Evolutionary conservation across 2,113 vertebrate species (phyloP).

Genomic region (Embiotoca jacksoni): DNA sequence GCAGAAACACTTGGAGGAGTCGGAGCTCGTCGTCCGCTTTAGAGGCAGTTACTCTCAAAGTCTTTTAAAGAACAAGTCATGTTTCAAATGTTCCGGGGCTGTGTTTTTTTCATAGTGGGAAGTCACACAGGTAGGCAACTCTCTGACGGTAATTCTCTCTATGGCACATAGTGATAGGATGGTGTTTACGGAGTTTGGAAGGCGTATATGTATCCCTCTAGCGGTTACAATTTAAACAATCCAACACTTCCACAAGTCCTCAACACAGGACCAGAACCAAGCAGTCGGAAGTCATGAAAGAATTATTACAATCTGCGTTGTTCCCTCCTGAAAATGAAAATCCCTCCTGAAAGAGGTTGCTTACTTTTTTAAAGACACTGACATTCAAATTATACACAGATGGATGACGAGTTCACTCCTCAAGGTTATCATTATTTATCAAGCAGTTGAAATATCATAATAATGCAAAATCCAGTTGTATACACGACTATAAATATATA

Average conservation of each 20-base stretch:
- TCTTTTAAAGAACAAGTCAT: conserved; percentile 84
- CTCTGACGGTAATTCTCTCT: conserved; percentile 84
- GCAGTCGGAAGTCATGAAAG: not conserved
- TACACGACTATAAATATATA: no score
- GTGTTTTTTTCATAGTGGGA: conserved; percentile 77
- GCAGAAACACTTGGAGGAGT: conserved; percentile 79
- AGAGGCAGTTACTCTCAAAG: conserved; percentile 81
- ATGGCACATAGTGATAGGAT: conserved; percentile 87
- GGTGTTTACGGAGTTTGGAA: conserved; percentile 81
- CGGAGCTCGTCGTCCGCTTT: conserved; percentile 75
- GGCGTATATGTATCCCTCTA: conserved; percentile 96
- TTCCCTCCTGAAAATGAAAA: not conserved
- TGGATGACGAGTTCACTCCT: not conserved
- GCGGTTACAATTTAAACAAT: conserved; percentile 89
- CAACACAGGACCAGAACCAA: conserved; percentile 28
- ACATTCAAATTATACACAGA: no score
- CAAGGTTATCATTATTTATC: no score
- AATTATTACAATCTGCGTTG: not conserved
- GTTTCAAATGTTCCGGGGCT: conserved; percentile 81
- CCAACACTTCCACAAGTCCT: conserved; percentile 61
- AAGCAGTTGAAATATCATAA: no score
- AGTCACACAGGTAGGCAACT: conserved; percentile 91
- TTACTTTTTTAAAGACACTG: not conserved
- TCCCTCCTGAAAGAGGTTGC: not conserved
- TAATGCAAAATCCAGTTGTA: no score